Conservation (phyloP, 2,113 vertebrate species). For the Archocentrus centrarchus region DNA sequence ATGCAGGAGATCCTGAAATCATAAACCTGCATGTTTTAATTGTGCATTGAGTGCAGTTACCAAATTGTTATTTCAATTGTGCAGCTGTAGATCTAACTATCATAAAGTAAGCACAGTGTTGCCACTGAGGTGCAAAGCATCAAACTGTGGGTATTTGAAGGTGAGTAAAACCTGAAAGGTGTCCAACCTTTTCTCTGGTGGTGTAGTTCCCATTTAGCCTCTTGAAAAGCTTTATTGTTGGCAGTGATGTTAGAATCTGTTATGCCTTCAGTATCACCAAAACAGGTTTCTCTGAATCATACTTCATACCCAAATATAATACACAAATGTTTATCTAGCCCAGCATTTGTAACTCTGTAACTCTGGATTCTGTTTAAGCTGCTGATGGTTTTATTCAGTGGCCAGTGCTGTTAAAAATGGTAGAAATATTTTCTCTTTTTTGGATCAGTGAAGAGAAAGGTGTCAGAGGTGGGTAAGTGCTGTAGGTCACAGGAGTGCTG, state of each 20-base stretch:
- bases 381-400: not conserved
- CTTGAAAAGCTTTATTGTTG: not conserved
- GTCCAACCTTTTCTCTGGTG: accelerated
- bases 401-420: not conserved
- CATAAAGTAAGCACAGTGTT: not conserved
- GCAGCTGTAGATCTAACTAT: not conserved
- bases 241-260: accelerated
- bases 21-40: not conserved
- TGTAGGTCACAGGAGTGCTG: not conserved
- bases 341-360: not conserved
- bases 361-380: accelerated
- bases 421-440: not conserved
- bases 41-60: not conserved
- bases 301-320: not conserved
- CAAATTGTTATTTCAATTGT: not conserved
- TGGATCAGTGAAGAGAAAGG: not conserved
- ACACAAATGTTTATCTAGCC: not conserved
- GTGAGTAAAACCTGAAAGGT: not conserved
- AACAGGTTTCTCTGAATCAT: not conserved
- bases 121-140: not conserved
- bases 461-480: not conserved
- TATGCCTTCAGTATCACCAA: not conserved
- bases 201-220: not conserved
- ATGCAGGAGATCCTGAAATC: not conserved
- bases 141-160: not conserved